A percentile compares a stretch with the other conserved stretches of the same genome.
phyloP scores from a whole-genome alignment of 2,113 vertebrate genomes.

The Anolis sagrei region DNA sequence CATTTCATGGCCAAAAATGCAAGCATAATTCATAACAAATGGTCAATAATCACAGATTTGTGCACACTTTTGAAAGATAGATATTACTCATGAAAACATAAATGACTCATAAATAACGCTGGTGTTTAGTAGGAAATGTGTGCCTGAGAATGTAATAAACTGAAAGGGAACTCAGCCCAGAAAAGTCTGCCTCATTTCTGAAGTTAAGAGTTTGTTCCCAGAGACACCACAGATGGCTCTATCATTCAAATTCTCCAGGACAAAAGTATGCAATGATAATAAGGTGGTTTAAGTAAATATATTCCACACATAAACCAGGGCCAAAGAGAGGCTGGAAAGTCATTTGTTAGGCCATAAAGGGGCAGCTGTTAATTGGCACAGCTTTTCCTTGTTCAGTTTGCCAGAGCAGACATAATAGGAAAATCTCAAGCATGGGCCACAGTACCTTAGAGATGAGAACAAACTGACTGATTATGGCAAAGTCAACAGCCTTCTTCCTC shows the following conservation, averaged over 20 bases:
- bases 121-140: rapidly evolving
- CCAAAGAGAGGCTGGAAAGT: background rate
- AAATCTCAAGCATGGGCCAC: background rate
- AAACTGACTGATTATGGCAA: background rate
- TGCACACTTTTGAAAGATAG: rapidly evolving
- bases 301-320: background rate
- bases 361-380: background rate
- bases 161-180: background rate
- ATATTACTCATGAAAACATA: background rate
- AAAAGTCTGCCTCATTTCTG: constrained; percentile 14
- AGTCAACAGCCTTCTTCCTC: background rate
- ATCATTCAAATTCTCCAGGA: constrained; percentile 45
- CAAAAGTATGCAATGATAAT: background rate
- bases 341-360: constrained; percentile 19
- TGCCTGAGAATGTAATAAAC: background rate
- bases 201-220: constrained; percentile 12
- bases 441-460: background rate
- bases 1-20: background rate
- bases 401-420: constrained; percentile 6
- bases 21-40: background rate
- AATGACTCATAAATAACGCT: background rate
- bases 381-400: constrained; percentile 36
- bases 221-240: constrained; percentile 64
- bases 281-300: rapidly evolving
- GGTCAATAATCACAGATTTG: rapidly evolving